Evolutionary conservation across 2,888 invertebrate genomes (phyloP).

Genomic region (Eumacrocentrus americanus): DNA sequence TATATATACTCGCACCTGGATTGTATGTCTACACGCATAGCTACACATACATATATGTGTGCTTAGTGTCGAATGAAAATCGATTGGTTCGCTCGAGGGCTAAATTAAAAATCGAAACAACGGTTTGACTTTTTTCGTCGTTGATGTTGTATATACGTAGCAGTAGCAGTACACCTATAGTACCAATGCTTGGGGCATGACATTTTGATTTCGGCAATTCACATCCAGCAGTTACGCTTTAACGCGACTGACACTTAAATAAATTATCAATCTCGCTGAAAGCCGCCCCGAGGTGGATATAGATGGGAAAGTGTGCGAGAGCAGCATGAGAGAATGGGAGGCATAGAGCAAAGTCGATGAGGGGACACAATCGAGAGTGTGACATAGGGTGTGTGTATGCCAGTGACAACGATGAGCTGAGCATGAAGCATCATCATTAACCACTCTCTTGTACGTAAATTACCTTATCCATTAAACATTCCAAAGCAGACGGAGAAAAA

Average conservation of each 20-base stretch:
- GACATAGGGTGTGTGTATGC: neutral
- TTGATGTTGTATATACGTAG: conserved; percentile 17
- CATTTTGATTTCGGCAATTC: conserved; percentile 44
- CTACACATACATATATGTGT: neutral
- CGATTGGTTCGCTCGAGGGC: conserved; percentile 31
- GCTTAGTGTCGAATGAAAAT: conserved; percentile 21
- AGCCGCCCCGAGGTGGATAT: conserved; percentile 38
- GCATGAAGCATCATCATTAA: conserved; percentile 10
- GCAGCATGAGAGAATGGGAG: conserved; percentile 14
- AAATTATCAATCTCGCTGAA: conserved; percentile 53
- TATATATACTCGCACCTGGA: neutral
- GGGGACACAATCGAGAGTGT: neutral
- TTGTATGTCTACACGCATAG: neutral
- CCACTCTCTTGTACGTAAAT: neutral
- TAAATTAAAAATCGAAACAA: conserved; percentile 44
- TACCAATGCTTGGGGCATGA: conserved; percentile 32
- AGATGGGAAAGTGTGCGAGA: conserved; percentile 25
- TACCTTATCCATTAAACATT: too few relatives aligned
- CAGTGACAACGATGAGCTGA: conserved; percentile 18
- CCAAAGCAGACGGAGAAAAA: too few relatives aligned
- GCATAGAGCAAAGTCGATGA: conserved; percentile 26
- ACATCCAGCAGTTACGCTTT: conserved; percentile 43
- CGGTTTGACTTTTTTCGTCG: conserved; percentile 32
- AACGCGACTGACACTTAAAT: conserved; percentile 49
- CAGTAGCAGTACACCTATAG: too few relatives aligned